phyloP scores from a whole-genome alignment of 1,140 invertebrate genomes.

The Solen grandis region DNA sequence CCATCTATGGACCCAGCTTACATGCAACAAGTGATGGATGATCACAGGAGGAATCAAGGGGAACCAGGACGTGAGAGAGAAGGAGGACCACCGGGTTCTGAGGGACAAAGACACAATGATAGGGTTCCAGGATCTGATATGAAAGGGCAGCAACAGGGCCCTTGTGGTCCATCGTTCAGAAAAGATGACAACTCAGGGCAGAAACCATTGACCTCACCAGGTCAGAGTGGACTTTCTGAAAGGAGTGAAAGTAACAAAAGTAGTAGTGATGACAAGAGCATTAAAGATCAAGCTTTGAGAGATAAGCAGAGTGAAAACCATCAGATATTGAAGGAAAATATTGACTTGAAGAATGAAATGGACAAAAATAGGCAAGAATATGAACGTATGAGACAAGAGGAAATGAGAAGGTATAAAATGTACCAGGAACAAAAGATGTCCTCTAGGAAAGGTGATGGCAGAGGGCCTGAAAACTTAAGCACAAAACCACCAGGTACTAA shows the following conservation, averaged over 20 bases:
- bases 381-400: constrained; percentile 17
- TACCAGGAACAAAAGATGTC: constrained; percentile 54
- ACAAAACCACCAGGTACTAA: constrained; percentile 51
- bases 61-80: constrained; percentile 22
- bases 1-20: constrained; percentile 85
- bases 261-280: constrained; percentile 24
- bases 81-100: background rate
- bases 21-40: constrained; percentile 77
- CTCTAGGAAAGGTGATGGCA: constrained; percentile 23
- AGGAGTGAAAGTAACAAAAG: constrained; percentile 17
- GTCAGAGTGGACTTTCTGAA: background rate
- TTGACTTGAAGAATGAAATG: constrained; percentile 81
- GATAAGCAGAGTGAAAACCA: constrained; percentile 81
- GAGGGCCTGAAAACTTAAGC: constrained; percentile 37
- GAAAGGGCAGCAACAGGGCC: background rate
- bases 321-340: constrained; percentile 81
- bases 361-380: constrained; percentile 69
- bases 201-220: constrained; percentile 26
- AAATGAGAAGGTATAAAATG: constrained; percentile 48
- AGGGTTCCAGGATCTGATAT: constrained; percentile 4
- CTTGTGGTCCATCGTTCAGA: background rate
- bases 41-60: constrained; percentile 52
- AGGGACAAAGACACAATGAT: constrained; percentile 15
- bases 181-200: constrained; percentile 35
- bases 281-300: constrained; percentile 64